Base-by-base conservation (phyloP, 1,140 invertebrate species). In the Trichonephila clavata region DNA sequence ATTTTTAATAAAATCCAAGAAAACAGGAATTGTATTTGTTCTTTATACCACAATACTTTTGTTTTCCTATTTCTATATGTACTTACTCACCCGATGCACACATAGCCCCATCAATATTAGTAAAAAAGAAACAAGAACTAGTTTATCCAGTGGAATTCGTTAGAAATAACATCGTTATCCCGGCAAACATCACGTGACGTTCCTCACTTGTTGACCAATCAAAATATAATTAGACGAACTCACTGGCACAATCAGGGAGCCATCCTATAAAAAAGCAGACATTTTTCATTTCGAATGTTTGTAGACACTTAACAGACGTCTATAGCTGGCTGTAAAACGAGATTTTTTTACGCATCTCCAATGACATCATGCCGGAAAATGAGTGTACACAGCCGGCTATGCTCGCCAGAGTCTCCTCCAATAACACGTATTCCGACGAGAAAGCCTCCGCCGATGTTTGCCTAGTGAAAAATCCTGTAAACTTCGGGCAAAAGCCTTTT, bases 221-320 rank as follows among this genome's bases (percentile, higher is more conserved):
- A 77, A 77, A 77, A 77, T 27, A 77, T 27, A 77, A 77, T 77
- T 77, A 77, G 24, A 24, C 27, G 16, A 39, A 18, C 32, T 32
- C 68, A 27, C 68, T 77, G 32, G 68, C 27, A 32, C 24, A 77
- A 77, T 27, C 68, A 77, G 68, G 24, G 68, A 77, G 24, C 6
- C 16, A 13, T 77, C 16, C 27, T 77, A 77, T 77, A 77, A 77
- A 39, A 77, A 77, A 77, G 68, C 14, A 83, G n/a, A 27, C 81
- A 83, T 83, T 63, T 68, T 88, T 61, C 60, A 43, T 71, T 88
- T 61, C 21, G 13, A 68, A 21, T 88, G 63, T 88, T 88, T 88
- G 86, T 63, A 88, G 60, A 88, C 86, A 88, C 86, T 88, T 88
- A 88, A 88, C 63, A 68, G 86, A 43, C 86, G 7, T 63, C 27